Base-by-base conservation (phyloP, 2,113 vertebrate species). In the Halichoeres trimaculatus region DNA sequence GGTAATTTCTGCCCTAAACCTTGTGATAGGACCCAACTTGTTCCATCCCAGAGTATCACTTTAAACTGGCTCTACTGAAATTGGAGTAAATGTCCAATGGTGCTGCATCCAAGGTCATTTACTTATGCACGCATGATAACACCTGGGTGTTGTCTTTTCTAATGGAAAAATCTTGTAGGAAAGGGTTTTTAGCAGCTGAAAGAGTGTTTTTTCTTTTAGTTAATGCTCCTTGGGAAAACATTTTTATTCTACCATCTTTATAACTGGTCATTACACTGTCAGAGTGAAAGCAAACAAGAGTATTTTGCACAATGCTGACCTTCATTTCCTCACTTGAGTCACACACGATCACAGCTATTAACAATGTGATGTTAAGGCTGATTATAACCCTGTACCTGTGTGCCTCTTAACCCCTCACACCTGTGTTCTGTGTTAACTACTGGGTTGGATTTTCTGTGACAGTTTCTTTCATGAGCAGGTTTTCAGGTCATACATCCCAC, bases 381-480 rank as follows among this genome's bases (percentile, higher is more conserved):
- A 69, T 51, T 63, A 4, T 65, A 13, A 62, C 34, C 65, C 8
- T 68, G 41, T 43, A 1, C 3, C 2, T 43, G 14, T 43, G 43
- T 45, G 17, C 16, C 43, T 16, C 14, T 19, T 45, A 45, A 45
- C 43, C 43, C n/a, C 41, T 71, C 40, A 20, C 56, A 23, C 45
- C 14, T 68, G 24, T 70, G 35, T 73, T 26, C 34, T 41, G 40
- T 74, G 63, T 65, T n/a, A 64, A 41, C 40, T 34, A 38, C 30
- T 72, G 14, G 10, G 23, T 13, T 43, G 13, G 17, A 8, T 13
- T 45, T 45, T 45, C 17, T 45, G 14, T 17, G 43, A 23, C 55
- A 35, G 54, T 63, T 79, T 47, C 47, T 65, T 79, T 62, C 14
- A 57, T 26, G n/a, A n/a, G 60, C 50, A 54, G 58, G 26, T 68